Percentiles rank a stretch among this genome's conserved stretches.
These are phyloP conservation scores for Pelusios castaneus DNA, from an alignment of 2,113 vertebrate species.

Conservation along the genomic window DNA sequence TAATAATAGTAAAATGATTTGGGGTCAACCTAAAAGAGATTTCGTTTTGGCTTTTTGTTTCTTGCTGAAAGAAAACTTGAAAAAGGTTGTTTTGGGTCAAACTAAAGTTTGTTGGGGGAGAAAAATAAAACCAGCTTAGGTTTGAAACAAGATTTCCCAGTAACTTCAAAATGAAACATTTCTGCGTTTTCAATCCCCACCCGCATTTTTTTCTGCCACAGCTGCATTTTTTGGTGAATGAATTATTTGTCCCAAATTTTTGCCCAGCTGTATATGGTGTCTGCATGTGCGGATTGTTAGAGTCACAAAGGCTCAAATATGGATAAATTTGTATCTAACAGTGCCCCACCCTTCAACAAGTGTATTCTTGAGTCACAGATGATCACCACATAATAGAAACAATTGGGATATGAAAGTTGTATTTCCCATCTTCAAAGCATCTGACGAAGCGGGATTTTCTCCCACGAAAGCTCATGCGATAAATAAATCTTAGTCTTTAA, in stretches of 20 bases:
- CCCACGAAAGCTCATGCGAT: too few species aligned
- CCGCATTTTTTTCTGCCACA: not conserved
- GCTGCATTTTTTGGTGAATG: not conserved
- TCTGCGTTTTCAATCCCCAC: not conserved
- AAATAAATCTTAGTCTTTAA: too few species aligned
- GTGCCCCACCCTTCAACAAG: not conserved
- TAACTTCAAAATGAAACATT: not conserved
- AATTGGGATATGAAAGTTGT: not conserved
- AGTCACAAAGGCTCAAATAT: not conserved
- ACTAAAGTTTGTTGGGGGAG: not conserved
- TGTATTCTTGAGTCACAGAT: not conserved
- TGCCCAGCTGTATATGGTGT: not conserved
- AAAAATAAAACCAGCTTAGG: not conserved
- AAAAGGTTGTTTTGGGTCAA: not conserved
- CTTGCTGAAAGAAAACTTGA: not conserved
- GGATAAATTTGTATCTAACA: not conserved
- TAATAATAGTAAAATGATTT: not conserved
- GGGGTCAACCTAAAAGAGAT: not conserved
- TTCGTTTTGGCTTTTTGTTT: not conserved
- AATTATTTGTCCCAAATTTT: not conserved
- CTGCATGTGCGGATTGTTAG: not conserved
- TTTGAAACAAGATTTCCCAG: not conserved
- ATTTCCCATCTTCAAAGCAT: too few species aligned
- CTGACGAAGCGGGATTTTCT: too few species aligned
- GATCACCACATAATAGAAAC: not conserved